These are phyloP conservation scores for Pollenia amentaria DNA, from an alignment of 2,888 invertebrate genomes.

Conservation along the genomic window DNA sequence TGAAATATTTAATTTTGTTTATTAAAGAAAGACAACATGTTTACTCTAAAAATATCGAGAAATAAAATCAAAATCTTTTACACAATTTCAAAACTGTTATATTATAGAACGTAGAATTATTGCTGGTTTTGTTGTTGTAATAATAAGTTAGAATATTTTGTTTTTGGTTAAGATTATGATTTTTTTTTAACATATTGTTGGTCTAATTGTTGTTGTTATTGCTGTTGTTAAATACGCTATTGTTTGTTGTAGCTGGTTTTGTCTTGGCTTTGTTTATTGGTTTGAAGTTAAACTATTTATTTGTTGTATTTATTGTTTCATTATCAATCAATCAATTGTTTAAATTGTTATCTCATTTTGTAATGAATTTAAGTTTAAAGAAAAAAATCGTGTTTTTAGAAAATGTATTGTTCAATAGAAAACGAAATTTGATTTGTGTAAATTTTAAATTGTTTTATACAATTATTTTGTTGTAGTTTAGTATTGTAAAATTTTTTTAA, in stretches of 20 bases:
- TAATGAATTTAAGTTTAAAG: constrained; percentile 58
- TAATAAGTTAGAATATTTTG: constrained; percentile 59
- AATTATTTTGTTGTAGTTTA: constrained; percentile 11
- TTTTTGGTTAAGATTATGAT: constrained; percentile 58
- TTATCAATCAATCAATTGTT: constrained; percentile 24
- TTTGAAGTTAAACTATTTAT: constrained; percentile 53
- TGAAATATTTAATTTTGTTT: too few species aligned
- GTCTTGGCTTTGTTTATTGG: constrained; percentile 68
- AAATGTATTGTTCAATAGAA: constrained; percentile 55
- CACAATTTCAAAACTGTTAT: constrained; percentile 59
- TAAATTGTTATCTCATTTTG: constrained; percentile 45
- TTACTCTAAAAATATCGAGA: not conserved
- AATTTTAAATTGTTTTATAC: constrained; percentile 29
- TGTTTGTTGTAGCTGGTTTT: constrained; percentile 69
- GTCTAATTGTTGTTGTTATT: constrained; percentile 68
- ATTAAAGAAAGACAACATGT: too few species aligned
- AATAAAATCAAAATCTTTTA: constrained; percentile 3
- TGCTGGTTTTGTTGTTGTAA: constrained; percentile 59
- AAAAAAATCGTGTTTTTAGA: constrained; percentile 54
- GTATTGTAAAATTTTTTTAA: constrained; percentile 68
- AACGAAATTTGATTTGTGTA: constrained; percentile 65
- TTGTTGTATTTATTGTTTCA: constrained; percentile 32
- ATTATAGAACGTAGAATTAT: constrained; percentile 53
- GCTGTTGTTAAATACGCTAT: constrained; percentile 53
- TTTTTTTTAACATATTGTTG: not conserved